phyloP scores from a whole-genome alignment of 2,797 vertebrate genomes.

The Clarias fuscus region DNA sequence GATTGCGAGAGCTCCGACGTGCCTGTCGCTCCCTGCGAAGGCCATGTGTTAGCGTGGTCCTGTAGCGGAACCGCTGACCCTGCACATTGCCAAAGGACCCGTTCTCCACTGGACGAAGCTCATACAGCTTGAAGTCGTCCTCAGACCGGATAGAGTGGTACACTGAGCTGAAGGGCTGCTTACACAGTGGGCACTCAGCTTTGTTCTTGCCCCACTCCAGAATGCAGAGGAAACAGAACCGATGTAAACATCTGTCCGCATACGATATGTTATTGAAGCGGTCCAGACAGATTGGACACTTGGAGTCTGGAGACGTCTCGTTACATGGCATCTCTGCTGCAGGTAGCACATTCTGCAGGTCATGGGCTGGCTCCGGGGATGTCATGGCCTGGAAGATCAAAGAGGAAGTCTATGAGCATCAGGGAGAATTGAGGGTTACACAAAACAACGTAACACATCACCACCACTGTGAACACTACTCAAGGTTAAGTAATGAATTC shows the following conservation, averaged over 20 bases:
- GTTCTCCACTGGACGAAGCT: constrained; percentile 78
- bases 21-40: constrained; percentile 78
- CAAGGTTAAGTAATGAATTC: too few species aligned
- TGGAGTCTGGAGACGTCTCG: constrained; percentile 91
- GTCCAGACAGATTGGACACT: constrained; percentile 96
- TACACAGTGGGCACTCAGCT: constrained; percentile 93
- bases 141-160: constrained; percentile 91
- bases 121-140: constrained; percentile 86
- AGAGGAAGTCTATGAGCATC: neutral
- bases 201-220: constrained; percentile 98
- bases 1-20: constrained; percentile 76
- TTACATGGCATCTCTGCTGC: constrained; percentile 68
- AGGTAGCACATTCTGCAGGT: constrained; percentile 60
- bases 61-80: constrained; percentile 85
- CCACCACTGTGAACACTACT: too few species aligned
- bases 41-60: constrained; percentile 83
- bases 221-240: constrained; percentile 94
- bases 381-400: constrained; percentile 68
- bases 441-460: neutral
- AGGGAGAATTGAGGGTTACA: neutral
- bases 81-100: constrained; percentile 81
- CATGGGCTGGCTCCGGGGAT: constrained; percentile 63
- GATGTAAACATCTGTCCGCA: constrained; percentile 88
- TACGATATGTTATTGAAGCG: constrained; percentile 89
- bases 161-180: constrained; percentile 90